Evolutionary conservation across 2,797 vertebrate species (phyloP).

Genomic region (Myotis pilosus): DNA sequence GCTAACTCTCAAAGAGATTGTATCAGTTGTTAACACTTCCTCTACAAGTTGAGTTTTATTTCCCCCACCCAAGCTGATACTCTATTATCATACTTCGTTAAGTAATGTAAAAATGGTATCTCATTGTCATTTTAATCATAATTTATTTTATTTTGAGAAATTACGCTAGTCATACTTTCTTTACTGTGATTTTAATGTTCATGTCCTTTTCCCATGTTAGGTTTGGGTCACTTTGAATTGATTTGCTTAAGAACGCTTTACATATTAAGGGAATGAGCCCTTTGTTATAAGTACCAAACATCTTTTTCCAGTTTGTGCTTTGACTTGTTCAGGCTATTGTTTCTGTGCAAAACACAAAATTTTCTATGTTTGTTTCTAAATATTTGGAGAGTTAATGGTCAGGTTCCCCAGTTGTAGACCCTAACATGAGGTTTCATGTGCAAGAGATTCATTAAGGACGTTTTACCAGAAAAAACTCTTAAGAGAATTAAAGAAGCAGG

Average conservation of each 20-base stretch:
- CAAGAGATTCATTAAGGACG: not conserved
- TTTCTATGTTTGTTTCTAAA: not conserved
- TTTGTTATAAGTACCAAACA: not conserved
- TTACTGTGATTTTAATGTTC: not conserved
- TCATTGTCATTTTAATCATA: not conserved
- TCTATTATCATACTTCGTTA: not conserved
- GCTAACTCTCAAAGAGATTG: not conserved
- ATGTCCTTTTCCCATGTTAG: not conserved
- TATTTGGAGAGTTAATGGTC: not conserved
- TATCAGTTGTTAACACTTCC: not conserved
- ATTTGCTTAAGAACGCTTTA: not conserved
- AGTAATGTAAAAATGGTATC: not conserved
- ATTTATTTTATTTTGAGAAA: not conserved
- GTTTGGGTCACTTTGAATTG: not conserved
- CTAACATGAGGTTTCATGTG: not conserved
- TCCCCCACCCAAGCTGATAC: not conserved
- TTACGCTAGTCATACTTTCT: not conserved
- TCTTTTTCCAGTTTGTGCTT: not conserved
- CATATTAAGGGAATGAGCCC: not conserved
- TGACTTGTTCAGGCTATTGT: not conserved
- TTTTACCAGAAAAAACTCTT: not conserved
- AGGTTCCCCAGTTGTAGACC: not conserved
- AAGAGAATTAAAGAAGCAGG: not conserved
- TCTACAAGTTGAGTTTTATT: not conserved
- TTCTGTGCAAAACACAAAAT: not conserved